A percentile compares a stretch with the other conserved stretches of the same genome.
Conservation (phyloP, 2,113 vertebrate genomes). For the Pelvicachromis taeniatus region DNA sequence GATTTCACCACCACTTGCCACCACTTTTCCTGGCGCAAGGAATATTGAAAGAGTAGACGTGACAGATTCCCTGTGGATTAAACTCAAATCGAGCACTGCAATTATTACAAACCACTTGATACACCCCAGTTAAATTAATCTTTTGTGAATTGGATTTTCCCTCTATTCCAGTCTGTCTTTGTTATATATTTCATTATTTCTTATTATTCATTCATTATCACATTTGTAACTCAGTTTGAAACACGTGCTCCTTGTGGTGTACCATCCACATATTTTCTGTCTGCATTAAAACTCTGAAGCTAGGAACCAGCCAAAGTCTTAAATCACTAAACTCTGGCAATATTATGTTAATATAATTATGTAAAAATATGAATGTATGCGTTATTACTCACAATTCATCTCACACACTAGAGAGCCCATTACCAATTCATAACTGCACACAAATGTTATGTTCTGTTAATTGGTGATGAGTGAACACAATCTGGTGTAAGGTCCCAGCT, state of each 20-base stretch:
- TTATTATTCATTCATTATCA: not conserved
- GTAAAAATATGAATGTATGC: not conserved
- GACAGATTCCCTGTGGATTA: constrained; percentile 38
- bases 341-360: not conserved
- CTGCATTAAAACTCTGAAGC: not conserved
- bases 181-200: not conserved
- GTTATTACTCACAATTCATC: not conserved
- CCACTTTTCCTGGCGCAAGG: constrained; percentile 12
- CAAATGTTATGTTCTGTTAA: not conserved
- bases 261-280: not conserved
- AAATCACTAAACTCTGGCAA: not conserved
- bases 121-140: constrained; percentile 17
- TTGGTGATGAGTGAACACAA: not conserved
- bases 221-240: not conserved
- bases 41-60: constrained; percentile 22
- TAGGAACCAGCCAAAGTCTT: not conserved
- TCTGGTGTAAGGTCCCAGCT: not conserved
- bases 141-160: constrained; percentile 4
- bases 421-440: not conserved
- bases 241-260: not conserved
- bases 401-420: not conserved
- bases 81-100: not conserved
- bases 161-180: not conserved
- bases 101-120: constrained; percentile 47
- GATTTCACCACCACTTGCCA: not conserved